phyloP scores from a whole-genome alignment of 2,113 vertebrate genomes.

The Marmota monax region DNA sequence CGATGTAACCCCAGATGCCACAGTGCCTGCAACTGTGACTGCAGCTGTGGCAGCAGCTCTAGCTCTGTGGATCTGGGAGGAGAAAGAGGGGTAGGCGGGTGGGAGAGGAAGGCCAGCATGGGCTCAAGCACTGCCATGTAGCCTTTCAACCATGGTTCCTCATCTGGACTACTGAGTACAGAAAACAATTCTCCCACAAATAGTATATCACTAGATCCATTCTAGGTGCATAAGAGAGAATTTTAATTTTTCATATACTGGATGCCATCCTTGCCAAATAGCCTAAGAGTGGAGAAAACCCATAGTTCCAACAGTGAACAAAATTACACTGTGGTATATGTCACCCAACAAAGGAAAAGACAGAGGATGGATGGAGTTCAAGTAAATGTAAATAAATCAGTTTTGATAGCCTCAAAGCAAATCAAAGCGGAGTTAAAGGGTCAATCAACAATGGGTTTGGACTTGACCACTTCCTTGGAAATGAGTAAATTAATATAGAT shows the following conservation, averaged over 20 bases:
- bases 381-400: neutral
- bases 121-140: neutral
- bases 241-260: neutral
- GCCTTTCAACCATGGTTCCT: neutral
- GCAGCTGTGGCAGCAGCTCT: too few species aligned
- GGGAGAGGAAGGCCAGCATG: neutral
- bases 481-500: neutral
- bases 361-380: neutral
- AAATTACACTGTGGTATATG: neutral
- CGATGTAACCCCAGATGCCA: too few species aligned
- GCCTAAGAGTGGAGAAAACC: neutral
- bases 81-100: neutral
- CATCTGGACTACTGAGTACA: neutral
- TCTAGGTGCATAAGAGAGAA: neutral
- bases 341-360: slow-evolving; percentile 6
- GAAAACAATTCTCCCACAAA: neutral
- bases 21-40: too few species aligned
- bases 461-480: neutral
- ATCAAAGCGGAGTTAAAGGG: neutral
- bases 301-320: neutral
- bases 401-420: neutral
- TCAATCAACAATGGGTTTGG: neutral
- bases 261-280: neutral
- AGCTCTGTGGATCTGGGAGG: too few species aligned
- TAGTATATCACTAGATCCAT: neutral